phyloP scores from a whole-genome alignment of 1,140 invertebrate genomes.

The Andrena cerasifolii region DNA sequence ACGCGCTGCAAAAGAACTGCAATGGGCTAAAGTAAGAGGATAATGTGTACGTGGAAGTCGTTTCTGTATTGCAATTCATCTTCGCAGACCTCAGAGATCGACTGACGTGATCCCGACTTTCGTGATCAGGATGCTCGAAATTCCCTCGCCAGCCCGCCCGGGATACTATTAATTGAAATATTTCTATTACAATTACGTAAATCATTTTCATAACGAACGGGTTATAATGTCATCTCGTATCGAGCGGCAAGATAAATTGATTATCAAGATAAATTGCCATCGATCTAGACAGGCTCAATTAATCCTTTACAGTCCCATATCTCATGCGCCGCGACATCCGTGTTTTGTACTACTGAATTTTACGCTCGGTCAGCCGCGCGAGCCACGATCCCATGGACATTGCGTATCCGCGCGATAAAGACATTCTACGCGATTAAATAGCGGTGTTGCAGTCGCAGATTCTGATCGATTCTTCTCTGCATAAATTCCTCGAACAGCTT shows the following conservation, averaged over 20 bases:
- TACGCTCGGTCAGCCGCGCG: neutral
- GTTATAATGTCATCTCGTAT: slow-evolving; percentile 40
- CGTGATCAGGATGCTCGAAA: neutral
- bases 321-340: slow-evolving; percentile 37
- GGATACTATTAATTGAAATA: slow-evolving; percentile 35
- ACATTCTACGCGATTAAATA: slow-evolving; percentile 24
- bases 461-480: slow-evolving; percentile 10
- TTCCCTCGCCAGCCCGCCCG: neutral
- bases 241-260: slow-evolving; percentile 46
- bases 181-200: slow-evolving; percentile 43
- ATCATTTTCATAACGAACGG: slow-evolving; percentile 41
- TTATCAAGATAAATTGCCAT: slow-evolving; percentile 48
- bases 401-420: neutral
- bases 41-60: too few relatives aligned
- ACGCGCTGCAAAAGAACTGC: neutral
- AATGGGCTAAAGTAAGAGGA: neutral
- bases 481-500: neutral
- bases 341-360: slow-evolving; percentile 44
- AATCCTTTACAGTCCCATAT: slow-evolving; percentile 44
- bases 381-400: neutral
- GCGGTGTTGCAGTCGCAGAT: neutral
- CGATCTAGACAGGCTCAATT: slow-evolving; percentile 44
- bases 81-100: neutral
- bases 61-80: too few relatives aligned
- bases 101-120: neutral